A percentile compares a stretch with the other conserved stretches of the same genome.
Evolutionary conservation across 2,113 vertebrate genomes (phyloP).

Genomic region (Taxidea taxus): DNA sequence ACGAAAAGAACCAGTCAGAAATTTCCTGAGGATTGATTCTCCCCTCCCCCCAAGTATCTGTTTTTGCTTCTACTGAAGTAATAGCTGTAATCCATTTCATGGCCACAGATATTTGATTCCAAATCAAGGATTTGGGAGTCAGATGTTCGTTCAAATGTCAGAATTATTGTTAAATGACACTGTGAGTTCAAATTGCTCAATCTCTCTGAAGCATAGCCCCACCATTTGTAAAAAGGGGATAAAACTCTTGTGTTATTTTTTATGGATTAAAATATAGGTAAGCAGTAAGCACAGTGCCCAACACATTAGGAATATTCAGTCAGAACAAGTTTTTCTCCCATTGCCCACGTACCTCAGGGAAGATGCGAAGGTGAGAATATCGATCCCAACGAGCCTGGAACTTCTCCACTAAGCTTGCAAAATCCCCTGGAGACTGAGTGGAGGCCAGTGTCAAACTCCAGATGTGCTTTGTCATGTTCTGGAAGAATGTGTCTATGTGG

Average conservation of each 20-base stretch:
- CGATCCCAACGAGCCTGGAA: background rate
- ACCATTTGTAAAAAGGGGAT: background rate
- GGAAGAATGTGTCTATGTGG: background rate
- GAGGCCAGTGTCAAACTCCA: background rate
- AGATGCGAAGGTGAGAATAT: background rate
- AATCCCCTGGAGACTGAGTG: background rate
- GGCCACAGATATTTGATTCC: background rate
- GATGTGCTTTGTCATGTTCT: background rate
- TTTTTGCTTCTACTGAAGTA: background rate
- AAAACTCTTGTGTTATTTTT: background rate
- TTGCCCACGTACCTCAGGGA: background rate
- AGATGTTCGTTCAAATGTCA: background rate
- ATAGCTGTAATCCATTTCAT: background rate
- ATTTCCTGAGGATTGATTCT: background rate
- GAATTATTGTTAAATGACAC: background rate
- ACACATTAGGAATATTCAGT: background rate
- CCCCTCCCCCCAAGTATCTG: background rate
- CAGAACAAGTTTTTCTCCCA: background rate
- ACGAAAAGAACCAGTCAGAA: background rate
- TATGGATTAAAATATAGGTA: background rate
- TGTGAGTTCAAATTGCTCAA: background rate
- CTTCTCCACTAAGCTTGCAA: background rate
- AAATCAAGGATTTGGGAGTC: background rate
- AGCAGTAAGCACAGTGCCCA: background rate
- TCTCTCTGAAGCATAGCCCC: background rate